phyloP scores from a whole-genome alignment of 2,888 invertebrate genomes.

The Coleophora deauratella region DNA sequence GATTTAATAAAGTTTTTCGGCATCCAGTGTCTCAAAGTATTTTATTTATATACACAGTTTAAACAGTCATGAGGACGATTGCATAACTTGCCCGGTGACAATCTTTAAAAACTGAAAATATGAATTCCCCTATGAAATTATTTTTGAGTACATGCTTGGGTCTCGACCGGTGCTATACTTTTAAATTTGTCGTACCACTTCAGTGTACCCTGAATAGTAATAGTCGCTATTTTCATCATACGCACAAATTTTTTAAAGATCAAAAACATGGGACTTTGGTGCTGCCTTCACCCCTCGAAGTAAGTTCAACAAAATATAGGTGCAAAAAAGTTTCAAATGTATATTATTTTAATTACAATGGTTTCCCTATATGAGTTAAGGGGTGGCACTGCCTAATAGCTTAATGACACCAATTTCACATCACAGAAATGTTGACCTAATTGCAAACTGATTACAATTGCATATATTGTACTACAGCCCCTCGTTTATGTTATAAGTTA shows the following conservation, averaged over 20 bases:
- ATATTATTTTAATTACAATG: neutral
- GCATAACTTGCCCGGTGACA: conserved; percentile 40
- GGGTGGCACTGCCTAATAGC: too few relatives aligned
- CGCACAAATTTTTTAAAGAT: conserved; percentile 22
- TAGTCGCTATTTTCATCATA: conserved; percentile 31
- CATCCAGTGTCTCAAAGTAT: too few relatives aligned
- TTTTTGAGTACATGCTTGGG: conserved; percentile 40
- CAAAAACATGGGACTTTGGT: conserved; percentile 44
- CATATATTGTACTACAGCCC: too few relatives aligned
- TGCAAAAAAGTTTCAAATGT: neutral
- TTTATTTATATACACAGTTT: too few relatives aligned
- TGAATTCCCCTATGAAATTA: conserved; percentile 46
- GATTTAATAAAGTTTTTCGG: too few relatives aligned
- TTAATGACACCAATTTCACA: too few relatives aligned
- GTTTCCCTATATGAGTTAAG: too few relatives aligned
- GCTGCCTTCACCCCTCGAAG: conserved; percentile 59
- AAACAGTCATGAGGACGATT: conserved; percentile 32
- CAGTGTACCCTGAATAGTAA: conserved; percentile 19
- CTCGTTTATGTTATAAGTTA: too few relatives aligned
- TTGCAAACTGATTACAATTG: too few relatives aligned
- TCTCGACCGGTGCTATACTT: conserved; percentile 34
- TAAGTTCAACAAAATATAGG: conserved; percentile 25
- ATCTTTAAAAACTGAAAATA: conserved; percentile 26
- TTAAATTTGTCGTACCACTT: conserved; percentile 31
- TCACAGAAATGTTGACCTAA: too few relatives aligned